Conservation (phyloP, 2,888 invertebrate genomes). For the Andrena dorsata region DNA sequence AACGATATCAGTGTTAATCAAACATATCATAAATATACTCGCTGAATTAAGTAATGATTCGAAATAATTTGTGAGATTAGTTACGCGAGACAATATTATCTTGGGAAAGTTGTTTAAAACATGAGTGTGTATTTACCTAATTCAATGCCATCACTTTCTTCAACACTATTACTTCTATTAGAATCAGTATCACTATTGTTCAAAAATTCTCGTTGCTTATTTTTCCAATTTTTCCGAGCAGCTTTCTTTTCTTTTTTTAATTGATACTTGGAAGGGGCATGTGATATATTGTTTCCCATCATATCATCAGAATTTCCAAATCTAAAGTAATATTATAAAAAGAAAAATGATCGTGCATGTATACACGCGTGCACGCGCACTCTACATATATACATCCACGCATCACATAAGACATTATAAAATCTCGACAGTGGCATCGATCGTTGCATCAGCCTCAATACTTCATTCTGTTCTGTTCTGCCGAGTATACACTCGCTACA, state of each 20-base stretch:
- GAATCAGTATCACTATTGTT: constrained; percentile 54
- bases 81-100: neutral
- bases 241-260: constrained; percentile 88
- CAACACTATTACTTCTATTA: constrained; percentile 71
- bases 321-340: too few species aligned
- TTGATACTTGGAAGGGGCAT: constrained; percentile 88
- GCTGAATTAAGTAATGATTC: neutral
- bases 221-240: constrained; percentile 87
- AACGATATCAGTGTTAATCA: neutral
- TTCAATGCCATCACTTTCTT: constrained; percentile 75
- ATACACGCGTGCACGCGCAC: too few species aligned
- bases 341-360: too few species aligned
- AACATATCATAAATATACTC: too few species aligned
- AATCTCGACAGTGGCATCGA: too few species aligned
- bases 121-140: constrained; percentile 66
- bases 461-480: too few species aligned
- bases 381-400: too few species aligned
- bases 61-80: neutral
- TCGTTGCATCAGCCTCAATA: too few species aligned
- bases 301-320: constrained; percentile 74
- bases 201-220: constrained; percentile 69
- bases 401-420: too few species aligned
- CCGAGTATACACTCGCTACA: too few species aligned
- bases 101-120: neutral
- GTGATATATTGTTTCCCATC: constrained; percentile 70